Conservation (phyloP, 2,888 invertebrate species). For the Habrosyne pyritoides region DNA sequence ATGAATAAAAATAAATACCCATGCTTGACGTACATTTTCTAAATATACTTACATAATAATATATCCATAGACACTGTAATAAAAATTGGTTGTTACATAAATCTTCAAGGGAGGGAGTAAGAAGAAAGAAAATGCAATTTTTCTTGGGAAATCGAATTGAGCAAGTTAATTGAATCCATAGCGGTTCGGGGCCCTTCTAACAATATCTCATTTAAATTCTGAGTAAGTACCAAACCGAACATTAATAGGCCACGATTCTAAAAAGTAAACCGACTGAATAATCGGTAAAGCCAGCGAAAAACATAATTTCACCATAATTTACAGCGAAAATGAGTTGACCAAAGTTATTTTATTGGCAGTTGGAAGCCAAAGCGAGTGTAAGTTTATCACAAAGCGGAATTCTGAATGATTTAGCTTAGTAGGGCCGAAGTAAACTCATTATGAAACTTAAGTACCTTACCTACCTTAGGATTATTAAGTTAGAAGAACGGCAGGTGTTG, state of each 20-base stretch:
- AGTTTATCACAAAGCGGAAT: conserved; percentile 10
- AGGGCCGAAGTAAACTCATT: conserved; percentile 19
- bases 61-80: too few relatives aligned
- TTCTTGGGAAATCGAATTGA: background rate
- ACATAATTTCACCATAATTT: background rate
- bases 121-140: background rate
- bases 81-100: too few relatives aligned
- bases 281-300: background rate
- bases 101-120: background rate
- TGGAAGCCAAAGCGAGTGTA: background rate
- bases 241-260: background rate
- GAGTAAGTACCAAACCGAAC: background rate
- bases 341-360: conserved; percentile 15
- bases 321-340: conserved; percentile 7
- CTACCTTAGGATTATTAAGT: too few relatives aligned
- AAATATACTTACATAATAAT: too few relatives aligned
- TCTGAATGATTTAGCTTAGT: conserved; percentile 14
- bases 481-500: too few relatives aligned
- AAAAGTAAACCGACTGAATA: background rate
- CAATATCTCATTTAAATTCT: conserved; percentile 1
- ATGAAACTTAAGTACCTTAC: conserved; percentile 13
- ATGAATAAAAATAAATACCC: too few relatives aligned
- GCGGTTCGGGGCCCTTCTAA: background rate
- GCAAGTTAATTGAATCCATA: background rate
- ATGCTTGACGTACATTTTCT: too few relatives aligned